Evolutionary conservation across 1,140 invertebrate genomes (phyloP), one percentile per base, ranked within the genome.

Genomic region (Leptinotarsa texana): DNA sequence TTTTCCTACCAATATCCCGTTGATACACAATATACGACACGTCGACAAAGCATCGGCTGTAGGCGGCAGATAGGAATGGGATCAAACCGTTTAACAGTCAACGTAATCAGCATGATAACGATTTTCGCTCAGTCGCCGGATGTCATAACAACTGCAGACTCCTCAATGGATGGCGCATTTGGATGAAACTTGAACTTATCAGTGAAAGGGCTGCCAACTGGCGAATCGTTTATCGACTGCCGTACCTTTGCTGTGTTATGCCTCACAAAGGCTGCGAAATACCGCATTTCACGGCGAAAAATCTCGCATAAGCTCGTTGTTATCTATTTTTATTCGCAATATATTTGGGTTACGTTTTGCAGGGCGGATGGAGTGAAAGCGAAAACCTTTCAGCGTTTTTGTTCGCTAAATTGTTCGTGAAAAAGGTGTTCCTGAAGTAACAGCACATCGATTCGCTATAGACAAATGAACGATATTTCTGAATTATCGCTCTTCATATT

Each of bases 141-240:
- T 57, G 51, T 18, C 51, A 57, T 18, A 57, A 57, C 51, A 57
- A 57, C 51, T 57, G 51, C 51, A 15, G 15, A 18, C 51, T 57
- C 4, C 51, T 57, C 51, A 57, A 57, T 57, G 51, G 13, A 57
- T 57, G 51, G 15, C 51, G n/a, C 51, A 57, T 57, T 57, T 18
- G 51, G 51, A 18, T 57, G 51, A 18, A 57, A 57, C 51, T 57
- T 57, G 51, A 57, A 57, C 51, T 57, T 57, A 57, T 57, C 51
- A 57, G 51, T 13, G 51, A 57, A 57, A 57, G 51, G 51, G 51
- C 51, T 57, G 51, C 15, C 15, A 57, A 57, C 51, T 57, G 51
- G 51, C 51, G 51, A 18, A 57, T 57, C 51, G 51, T 57, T 57
- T 57, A 57, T 57, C n/a, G 51, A 57, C 15, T 57, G 6, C 51